These are phyloP conservation scores for Acropora tenuis DNA, from an alignment of 64 coral and sea anemone species.

Conservation along the genomic window DNA sequence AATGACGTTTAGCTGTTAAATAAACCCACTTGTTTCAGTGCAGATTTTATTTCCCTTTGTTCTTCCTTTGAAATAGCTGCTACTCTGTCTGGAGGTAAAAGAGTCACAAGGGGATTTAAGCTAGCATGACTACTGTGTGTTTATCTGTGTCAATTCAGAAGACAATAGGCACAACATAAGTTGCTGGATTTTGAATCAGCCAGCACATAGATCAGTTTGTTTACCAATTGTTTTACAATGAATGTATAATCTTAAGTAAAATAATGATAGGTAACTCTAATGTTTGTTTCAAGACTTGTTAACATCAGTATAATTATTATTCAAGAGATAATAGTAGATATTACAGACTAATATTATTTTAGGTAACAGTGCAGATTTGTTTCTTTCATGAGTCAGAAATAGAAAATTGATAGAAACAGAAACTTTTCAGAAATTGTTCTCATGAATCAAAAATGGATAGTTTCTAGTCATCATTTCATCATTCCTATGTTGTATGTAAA, in stretches of 20 bases:
- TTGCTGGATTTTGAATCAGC: conserved; percentile 19
- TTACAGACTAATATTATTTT: neutral
- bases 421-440: conserved; percentile 16
- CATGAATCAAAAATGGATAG: too few relatives aligned
- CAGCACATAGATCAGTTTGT: conserved; percentile 10
- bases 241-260: conserved; percentile 8
- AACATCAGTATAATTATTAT: conserved; percentile 6
- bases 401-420: conserved; percentile 20
- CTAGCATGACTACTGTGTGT: neutral
- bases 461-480: neutral
- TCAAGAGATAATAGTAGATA: neutral
- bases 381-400: conserved; percentile 20
- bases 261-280: neutral
- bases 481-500: too few relatives aligned
- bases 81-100: conserved; percentile 8
- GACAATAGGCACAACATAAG: neutral
- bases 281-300: conserved; percentile 2
- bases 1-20: conserved; percentile 12
- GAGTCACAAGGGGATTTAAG: conserved; percentile 1
- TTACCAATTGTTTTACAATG: neutral
- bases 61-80: conserved; percentile 19
- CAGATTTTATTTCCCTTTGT: conserved; percentile 9
- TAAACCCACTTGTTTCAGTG: conserved; percentile 7
- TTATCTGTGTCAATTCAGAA: neutral
- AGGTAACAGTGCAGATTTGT: conserved; percentile 3